These are phyloP conservation scores for Oxygymnocypris stewartii DNA, from an alignment of 2,113 vertebrate genomes.

Conservation along the genomic window DNA sequence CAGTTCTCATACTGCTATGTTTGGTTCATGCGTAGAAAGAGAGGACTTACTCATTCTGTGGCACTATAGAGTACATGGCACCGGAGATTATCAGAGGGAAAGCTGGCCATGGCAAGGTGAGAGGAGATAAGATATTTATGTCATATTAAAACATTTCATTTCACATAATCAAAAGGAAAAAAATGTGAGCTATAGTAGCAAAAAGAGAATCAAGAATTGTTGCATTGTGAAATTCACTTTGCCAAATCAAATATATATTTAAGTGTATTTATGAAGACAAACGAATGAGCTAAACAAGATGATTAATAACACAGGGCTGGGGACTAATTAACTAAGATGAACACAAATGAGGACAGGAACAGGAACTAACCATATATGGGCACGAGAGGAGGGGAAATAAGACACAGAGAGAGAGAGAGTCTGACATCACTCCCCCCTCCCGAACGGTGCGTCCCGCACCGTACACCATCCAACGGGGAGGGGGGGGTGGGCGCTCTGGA, in stretches of 20 bases:
- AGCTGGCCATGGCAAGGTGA: constrained; percentile 87
- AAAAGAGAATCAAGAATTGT: not conserved
- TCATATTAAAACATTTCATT: not conserved
- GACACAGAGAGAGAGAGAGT: no score
- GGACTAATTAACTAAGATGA: no score
- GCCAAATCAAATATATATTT: not conserved
- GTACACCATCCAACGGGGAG: no score
- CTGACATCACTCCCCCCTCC: no score
- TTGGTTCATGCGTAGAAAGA: constrained; percentile 75
- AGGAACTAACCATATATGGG: no score
- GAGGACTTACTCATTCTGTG: constrained; percentile 91
- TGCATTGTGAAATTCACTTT: not conserved
- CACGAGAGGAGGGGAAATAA: no score
- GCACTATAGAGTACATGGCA: constrained; percentile 94
- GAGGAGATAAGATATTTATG: not conserved
- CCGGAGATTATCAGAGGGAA: constrained; percentile 91
- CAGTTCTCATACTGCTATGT: not conserved
- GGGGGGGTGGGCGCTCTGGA: no score
- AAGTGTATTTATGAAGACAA: not conserved
- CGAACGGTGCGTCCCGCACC: no score
- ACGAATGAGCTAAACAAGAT: no score
- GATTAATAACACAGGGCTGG: no score
- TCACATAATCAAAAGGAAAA: not conserved
- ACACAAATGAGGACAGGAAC: no score
- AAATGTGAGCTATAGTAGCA: not conserved